A percentile compares a stretch with the other conserved stretches of the same genome.
Evolutionary conservation across 92 coral and sea anemone genomes (phyloP).

Genomic region (Bergia sp.): DNA sequence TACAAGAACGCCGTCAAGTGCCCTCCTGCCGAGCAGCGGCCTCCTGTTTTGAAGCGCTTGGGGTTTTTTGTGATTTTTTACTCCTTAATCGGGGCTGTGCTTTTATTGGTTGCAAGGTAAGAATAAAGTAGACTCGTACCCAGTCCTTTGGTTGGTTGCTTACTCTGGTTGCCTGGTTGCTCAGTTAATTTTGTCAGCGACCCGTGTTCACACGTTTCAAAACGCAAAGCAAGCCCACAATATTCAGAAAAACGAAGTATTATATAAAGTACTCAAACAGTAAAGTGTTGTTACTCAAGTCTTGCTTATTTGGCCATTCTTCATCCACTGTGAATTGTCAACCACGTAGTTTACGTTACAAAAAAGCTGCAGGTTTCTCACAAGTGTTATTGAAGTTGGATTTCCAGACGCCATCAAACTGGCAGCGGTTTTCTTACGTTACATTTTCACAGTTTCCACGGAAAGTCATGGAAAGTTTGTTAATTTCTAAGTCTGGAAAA

Average conservation of each 20-base stretch:
- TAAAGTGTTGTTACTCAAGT: no score
- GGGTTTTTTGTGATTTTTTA: not conserved
- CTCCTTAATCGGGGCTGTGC: conserved; percentile 10
- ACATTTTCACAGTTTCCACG: no score
- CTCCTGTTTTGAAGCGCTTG: not conserved
- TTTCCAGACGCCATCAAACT: no score
- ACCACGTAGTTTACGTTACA: no score
- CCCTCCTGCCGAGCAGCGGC: conserved; percentile 26
- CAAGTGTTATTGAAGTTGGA: no score
- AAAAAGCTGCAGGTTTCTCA: no score
- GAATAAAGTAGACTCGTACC: not conserved
- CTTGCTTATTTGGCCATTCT: not conserved
- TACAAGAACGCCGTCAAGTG: conserved; percentile 28
- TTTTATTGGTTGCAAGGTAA: conserved; percentile 23
- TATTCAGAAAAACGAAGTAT: not conserved
- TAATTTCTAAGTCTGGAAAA: no score
- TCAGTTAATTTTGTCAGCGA: not conserved
- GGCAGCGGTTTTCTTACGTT: no score
- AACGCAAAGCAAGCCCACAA: not conserved
- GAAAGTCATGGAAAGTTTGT: no score
- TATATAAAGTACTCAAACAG: not conserved
- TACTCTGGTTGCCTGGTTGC: not conserved
- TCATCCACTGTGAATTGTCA: not conserved
- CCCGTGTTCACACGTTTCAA: not conserved
- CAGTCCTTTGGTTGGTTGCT: not conserved